Conservation (phyloP, 2,113 vertebrate genomes). For the Callipepla californica region DNA sequence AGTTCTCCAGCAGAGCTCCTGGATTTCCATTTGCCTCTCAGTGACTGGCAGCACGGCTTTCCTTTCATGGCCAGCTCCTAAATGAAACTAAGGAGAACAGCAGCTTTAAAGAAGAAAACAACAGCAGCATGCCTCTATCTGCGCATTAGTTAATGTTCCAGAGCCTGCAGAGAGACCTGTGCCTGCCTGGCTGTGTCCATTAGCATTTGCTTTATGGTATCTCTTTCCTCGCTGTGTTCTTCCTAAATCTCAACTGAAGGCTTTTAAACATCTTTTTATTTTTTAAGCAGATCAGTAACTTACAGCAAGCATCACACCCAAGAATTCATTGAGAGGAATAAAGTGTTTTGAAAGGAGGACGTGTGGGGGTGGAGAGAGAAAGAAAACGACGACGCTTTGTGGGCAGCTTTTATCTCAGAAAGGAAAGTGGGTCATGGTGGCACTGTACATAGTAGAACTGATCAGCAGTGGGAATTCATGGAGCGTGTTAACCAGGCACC, state of each 20-base stretch:
- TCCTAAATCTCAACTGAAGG: background rate
- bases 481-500: background rate
- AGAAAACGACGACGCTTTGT: background rate
- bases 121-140: background rate
- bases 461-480: background rate
- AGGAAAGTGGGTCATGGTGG: background rate
- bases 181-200: background rate
- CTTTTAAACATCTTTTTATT: background rate
- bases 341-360: background rate
- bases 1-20: background rate
- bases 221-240: background rate
- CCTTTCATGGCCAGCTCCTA: fast-evolving
- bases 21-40: background rate
- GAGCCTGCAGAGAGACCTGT: background rate
- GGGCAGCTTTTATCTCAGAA: constrained; percentile 12
- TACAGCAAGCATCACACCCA: background rate
- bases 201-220: background rate
- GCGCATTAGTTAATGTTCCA: background rate
- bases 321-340: background rate
- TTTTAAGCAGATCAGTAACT: background rate
- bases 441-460: fast-evolving
- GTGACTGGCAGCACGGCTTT: background rate
- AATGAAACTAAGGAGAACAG: background rate
- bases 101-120: background rate
- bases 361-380: background rate